A percentile compares a stretch with the other conserved stretches of the same genome.
Conservation (phyloP, 2,797 vertebrate genomes). For the Ciconia nigra region DNA sequence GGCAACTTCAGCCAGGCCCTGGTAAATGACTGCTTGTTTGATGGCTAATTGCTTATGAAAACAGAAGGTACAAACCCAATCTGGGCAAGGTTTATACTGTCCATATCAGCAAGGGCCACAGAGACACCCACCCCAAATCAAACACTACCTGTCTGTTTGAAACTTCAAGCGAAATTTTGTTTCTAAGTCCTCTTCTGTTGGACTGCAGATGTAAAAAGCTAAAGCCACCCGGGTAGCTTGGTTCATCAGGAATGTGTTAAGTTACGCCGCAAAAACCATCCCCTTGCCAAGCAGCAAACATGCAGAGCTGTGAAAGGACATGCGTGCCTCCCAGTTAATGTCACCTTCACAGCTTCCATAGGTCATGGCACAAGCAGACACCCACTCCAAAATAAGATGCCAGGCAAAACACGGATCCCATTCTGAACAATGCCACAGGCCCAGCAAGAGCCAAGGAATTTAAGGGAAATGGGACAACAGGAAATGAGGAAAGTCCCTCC, state of each 20-base stretch:
- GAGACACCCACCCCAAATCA: neutral
- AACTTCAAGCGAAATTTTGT: neutral
- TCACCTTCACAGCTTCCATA: conserved; percentile 47
- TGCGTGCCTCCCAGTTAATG: conserved; percentile 23
- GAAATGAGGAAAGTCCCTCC: neutral
- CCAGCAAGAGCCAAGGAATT: neutral
- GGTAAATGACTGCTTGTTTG: neutral
- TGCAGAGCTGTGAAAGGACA: neutral
- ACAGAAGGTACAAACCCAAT: neutral
- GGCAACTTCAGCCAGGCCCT: neutral
- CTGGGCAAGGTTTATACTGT: neutral
- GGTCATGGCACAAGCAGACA: conserved; percentile 2
- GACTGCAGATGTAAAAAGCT: neutral
- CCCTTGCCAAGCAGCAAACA: conserved; percentile 3
- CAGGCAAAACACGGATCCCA: neutral
- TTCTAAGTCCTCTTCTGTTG: neutral
- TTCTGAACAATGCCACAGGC: neutral
- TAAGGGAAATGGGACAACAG: neutral
- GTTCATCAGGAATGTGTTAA: neutral
- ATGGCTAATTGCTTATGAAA: neutral
- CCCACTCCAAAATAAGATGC: neutral
- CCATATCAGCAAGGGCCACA: neutral
- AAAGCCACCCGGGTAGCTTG: neutral
- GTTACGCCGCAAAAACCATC: neutral
- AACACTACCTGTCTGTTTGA: neutral